Percentiles rank a stretch among this genome's conserved stretches.
Conservation (phyloP, 2,113 vertebrate genomes). For the Mastomys natalensis region DNA sequence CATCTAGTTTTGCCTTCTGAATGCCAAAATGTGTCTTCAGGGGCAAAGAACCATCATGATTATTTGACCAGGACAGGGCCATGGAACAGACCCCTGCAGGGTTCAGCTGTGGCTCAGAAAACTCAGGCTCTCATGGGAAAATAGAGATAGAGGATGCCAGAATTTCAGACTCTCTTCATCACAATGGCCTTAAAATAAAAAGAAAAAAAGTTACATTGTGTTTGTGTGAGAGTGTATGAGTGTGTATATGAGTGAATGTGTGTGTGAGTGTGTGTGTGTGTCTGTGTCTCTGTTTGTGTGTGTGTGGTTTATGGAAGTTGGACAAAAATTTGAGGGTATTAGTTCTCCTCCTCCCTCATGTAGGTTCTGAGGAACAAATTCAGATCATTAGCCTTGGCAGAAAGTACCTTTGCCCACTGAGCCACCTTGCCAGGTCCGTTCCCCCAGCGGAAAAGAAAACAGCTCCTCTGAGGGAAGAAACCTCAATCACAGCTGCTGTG, state of each 20-base stretch:
- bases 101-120: background rate
- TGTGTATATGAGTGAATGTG: background rate
- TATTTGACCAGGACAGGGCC: background rate
- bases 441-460: background rate
- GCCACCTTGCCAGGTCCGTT: background rate
- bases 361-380: background rate
- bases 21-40: background rate
- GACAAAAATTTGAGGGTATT: background rate
- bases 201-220: background rate
- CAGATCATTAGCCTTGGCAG: background rate
- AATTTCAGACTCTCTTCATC: background rate
- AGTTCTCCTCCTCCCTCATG: background rate
- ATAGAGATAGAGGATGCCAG: background rate
- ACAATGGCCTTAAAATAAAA: background rate
- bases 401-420: no score
- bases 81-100: background rate
- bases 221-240: background rate
- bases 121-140: background rate
- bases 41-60: background rate
- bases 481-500: background rate
- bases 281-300: background rate
- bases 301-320: background rate
- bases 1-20: constrained; percentile 3
- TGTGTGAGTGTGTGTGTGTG: background rate
- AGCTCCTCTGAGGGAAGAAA: background rate